Conservation (phyloP, 2,113 vertebrate genomes). For the Hylia prasina region DNA sequence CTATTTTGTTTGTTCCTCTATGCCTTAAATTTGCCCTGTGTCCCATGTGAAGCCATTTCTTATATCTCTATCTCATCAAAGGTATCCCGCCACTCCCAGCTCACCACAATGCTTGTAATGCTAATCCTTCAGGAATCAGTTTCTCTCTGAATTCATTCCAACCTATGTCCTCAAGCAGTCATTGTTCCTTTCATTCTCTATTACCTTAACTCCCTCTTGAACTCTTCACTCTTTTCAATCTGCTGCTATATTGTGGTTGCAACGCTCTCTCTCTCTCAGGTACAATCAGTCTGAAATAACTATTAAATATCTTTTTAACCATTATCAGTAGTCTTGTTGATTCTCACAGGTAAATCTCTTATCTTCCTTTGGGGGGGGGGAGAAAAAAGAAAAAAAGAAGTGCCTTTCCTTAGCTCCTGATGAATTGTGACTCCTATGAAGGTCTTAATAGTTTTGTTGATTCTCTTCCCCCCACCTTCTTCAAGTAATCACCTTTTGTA, state of each 20-base stretch:
- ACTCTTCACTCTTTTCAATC: background rate
- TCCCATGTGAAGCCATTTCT: background rate
- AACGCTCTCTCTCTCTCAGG: background rate
- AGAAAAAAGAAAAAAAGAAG: background rate
- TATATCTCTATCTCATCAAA: background rate
- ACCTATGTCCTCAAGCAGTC: background rate
- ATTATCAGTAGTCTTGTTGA: background rate
- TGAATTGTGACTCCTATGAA: background rate
- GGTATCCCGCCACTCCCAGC: background rate
- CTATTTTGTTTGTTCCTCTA: background rate
- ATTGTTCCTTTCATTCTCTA: slow-evolving; percentile 27
- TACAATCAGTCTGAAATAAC: background rate
- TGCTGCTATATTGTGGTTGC: background rate
- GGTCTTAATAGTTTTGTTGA: background rate
- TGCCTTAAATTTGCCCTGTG: background rate
- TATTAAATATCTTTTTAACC: background rate
- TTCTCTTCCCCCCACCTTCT: accelerated
- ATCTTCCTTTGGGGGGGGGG: background rate
- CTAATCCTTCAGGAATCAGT: background rate
- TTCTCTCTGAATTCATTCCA: slow-evolving; percentile 38
- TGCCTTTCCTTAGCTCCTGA: background rate
- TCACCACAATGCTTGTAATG: background rate
- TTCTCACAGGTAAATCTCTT: background rate
- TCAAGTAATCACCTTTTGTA: background rate
- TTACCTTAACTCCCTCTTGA: background rate